Base-by-base conservation (phyloP, 2,113 vertebrate genomes). In the Prinia subflava region DNA sequence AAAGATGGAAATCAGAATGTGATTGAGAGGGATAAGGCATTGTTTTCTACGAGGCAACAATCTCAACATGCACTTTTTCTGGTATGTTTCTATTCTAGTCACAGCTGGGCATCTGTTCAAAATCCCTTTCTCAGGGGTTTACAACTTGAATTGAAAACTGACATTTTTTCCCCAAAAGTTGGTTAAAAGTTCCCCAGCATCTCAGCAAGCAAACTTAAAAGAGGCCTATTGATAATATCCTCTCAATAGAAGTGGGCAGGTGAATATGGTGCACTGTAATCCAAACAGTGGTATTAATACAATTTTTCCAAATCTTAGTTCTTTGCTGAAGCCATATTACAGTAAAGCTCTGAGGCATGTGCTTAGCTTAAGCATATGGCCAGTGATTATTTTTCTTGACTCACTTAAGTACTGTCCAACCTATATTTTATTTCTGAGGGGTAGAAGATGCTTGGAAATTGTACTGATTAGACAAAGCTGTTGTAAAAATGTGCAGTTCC, bases 341-440 rank as follows among this genome's bases (percentile, higher is more conserved):
- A 60, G 64, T 74, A 90, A 96, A 96, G 73, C 94, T 83, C 68
- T 64, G 47, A 91, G 68, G 25, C 56, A 37, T 60, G 50, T 70
- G 64, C 76, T 96, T 93, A 94, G 88, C 83, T 83, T 77, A 88
- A 96, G 71, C 56, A 88, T 67, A 59, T 41, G 78, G 52, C 37
- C 39, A 67, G 20, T 49, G 59, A 74, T 83, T 80, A 83, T 80
- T 87, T 92, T 93, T 53, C 52, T 83, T 79, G 42, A 77, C 47
- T 83, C 41, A 44, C 62, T 92, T 86, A 94, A 93, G 55, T 56
- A 88, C 47, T 78, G 12, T 10, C 9, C 52, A 90, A 52, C 60
- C 44, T 75, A 46, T 60, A 94, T 94, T 95, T 92, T 60, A 94
- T 70, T 95, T 75, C 71, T 71, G 37, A 86, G 64, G 16, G 11